Evolutionary conservation across 2,113 vertebrate genomes (phyloP), one percentile per base, ranked within the genome.

Genomic region (Siphamia tubifer): DNA sequence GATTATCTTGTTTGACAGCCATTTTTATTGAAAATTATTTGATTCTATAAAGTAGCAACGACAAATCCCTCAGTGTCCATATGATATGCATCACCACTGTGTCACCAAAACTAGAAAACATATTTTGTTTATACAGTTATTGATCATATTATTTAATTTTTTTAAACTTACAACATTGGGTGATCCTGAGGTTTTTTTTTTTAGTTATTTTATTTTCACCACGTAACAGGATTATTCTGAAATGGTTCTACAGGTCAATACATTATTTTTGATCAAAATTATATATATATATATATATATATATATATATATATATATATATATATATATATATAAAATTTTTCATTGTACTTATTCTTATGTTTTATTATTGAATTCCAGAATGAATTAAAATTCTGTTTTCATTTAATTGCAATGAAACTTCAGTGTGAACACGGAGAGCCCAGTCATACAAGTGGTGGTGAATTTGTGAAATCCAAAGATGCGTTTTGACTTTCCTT

Each of bases 371-470:
- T 51, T 61, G 42, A 48, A 55, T 9, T 31, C 4, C 11, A 23
- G 54, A 28, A 24, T 44, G 49, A 1, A 8, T 56, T 21, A 48
- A n/a, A 15, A 49, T 51, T 49, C 8, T 23, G 1, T 48, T 31
- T 39, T 13, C 20, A 16, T 40, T 19, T 5, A 2, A 32, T 32
- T 23, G 3, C 15, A 24, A 45, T 4, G 1, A 6, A 32, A 23
- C 6, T 13, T 40, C 70, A 60, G 54, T 66, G 70, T 60, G 60
- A 21, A 39, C 4, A 39, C 25, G 5, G 17, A 43, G 21, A 43
- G 38, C 17, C 20, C 32, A 6, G 48, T 63, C 45, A 51, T 17
- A 34, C 16, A 43, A 23, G 11, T 6, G 15, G 28, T 24, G 11
- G 55, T 19, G 38, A n/a, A n/a, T n/a, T n/a, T 56, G 16, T 31